Conservation (phyloP, 2,888 invertebrate genomes). For the Pyralis farinalis region DNA sequence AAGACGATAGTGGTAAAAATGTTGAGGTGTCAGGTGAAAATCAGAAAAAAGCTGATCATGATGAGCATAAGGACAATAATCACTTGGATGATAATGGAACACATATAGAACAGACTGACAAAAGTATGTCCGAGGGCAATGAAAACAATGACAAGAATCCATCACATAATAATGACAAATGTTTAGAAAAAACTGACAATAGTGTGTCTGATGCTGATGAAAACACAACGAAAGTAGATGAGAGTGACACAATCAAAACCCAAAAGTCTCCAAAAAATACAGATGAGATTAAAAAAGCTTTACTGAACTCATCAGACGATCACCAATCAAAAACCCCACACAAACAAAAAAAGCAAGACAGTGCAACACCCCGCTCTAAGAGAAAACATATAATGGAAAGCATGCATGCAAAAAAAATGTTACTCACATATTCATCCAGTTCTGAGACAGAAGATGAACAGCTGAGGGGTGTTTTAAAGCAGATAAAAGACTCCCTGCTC, state of each 20-base stretch:
- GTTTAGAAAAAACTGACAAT: constrained; percentile 10
- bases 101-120: not conserved
- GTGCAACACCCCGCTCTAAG: constrained; percentile 33
- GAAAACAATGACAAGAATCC: too few relatives aligned
- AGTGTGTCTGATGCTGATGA: constrained; percentile 9
- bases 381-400: constrained; percentile 51
- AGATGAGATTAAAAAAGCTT: constrained; percentile 25
- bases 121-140: too few relatives aligned
- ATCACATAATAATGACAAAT: constrained; percentile 3
- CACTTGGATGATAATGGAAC: not conserved
- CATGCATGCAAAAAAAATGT: constrained; percentile 57
- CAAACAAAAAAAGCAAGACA: constrained; percentile 22
- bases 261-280: constrained; percentile 8
- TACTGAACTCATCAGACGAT: constrained; percentile 32
- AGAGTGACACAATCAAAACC: too few relatives aligned
- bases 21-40: constrained; percentile 2
- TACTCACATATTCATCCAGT: constrained; percentile 54
- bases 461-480: constrained; percentile 34
- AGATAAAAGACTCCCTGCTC: constrained; percentile 44
- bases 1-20: constrained; percentile 5
- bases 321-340: constrained; percentile 20
- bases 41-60: not conserved
- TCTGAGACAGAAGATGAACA: constrained; percentile 62
- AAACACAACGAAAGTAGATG: too few relatives aligned
- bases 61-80: constrained; percentile 5